Evolutionary conservation across 2,888 invertebrate species (phyloP), one percentile per base, ranked within the genome.

Genomic region (Notodonta ziczac): DNA sequence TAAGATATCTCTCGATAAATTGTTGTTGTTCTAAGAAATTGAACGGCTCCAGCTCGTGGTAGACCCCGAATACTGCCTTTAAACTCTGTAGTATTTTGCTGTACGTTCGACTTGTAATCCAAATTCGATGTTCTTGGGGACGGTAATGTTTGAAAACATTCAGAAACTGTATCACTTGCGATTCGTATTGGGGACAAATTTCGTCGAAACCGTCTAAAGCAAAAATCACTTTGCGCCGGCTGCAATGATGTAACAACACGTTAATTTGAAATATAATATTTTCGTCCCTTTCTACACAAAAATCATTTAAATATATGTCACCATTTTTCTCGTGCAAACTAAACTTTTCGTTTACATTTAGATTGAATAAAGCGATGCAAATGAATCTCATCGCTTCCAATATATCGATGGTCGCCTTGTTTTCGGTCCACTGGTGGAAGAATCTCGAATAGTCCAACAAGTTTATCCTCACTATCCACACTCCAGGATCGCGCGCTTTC

Each of bases 381-480:
- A 63, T 14, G 48, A 63, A 63, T 24, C 56, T 56, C 13, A 63
- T 48, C 35, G 56, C 56, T 48, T 60, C 58, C n/a, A 46, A 16
- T 52, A 56, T 56, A 32, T 58, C 48, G 0, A 61, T 44, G 32
- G 13, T 14, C 8, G 50, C 32, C 32, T 63, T 35, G 1, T 58
- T 52, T 46, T 58, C 32, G 40, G 56, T 46, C 58, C 60, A 63
- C 16, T 42, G 46, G 13, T 59, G 40, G 48, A 63, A 61, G 13
- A 58, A 56, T 35, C 57, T 63, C 0, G 63, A 58, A 58, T 60
- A 44, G 40, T 57, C 58, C 13, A 61, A 42, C 13, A 63, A 13
- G 35, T 63, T 56, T 56, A 63, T 61, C 24, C 63, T 35, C 14
- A 56, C 58, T 58, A 63, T 63, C 63, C 63, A 63, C 40, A 56